phyloP scores from a whole-genome alignment of 2,797 vertebrate genomes.

The Yasuhikotakia modesta region DNA sequence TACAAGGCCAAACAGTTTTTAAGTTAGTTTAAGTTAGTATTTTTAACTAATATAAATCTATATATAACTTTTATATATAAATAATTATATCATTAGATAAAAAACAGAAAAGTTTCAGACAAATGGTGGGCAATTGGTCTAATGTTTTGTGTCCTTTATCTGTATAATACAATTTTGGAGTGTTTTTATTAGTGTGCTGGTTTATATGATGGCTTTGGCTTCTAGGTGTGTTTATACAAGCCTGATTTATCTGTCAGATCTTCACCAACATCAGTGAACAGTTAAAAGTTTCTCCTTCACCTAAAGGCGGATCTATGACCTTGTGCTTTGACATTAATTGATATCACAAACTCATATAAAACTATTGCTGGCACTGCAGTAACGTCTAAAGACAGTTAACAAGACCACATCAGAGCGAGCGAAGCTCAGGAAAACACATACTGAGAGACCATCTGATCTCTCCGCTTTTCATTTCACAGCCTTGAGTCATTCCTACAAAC shows the following conservation, averaged over 20 bases:
- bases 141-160: not conserved
- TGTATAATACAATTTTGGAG: not conserved
- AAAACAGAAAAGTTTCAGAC: no score
- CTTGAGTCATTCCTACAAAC: constrained; percentile 51
- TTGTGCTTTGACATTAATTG: constrained; percentile 41
- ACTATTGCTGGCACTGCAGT: constrained; percentile 33
- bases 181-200: not conserved
- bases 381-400: constrained; percentile 19
- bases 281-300: constrained; percentile 19
- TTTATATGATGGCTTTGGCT: constrained; percentile 21
- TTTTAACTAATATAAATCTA: no score
- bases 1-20: no score
- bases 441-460: constrained; percentile 39
- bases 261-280: constrained; percentile 31
- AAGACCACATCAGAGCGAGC: constrained; percentile 51
- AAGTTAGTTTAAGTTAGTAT: no score
- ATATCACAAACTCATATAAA: constrained; percentile 43
- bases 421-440: constrained; percentile 39
- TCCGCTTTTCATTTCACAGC: constrained; percentile 44
- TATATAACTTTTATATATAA: no score
- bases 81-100: no score
- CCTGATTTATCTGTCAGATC: constrained; percentile 26
- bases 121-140: not conserved
- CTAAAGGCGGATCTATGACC: constrained; percentile 1
- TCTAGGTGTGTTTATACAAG: constrained; percentile 28